Base-by-base conservation (phyloP, 2,888 invertebrate genomes). In the Eilema depressum region DNA sequence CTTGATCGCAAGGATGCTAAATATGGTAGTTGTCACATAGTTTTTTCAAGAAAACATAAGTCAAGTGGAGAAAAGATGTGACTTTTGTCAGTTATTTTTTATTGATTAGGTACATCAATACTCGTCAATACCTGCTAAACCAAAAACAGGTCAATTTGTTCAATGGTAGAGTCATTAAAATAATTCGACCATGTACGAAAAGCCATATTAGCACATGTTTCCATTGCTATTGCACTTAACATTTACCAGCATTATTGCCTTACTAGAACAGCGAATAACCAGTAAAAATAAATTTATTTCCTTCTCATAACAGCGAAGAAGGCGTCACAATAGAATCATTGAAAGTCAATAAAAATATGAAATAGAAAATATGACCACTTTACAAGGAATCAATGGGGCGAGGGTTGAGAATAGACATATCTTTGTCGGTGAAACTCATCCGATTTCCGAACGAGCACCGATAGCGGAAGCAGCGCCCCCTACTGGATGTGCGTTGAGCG, bases 401-500 rank as follows among this genome's bases (percentile, higher is more conserved):
- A 87, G 88, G 87, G 85, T 81, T 81, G 80, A 75, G 83, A 88
- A 86, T 89, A 89, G 90, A 91, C 86, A 87, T 89, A 91, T 91
- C 90, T 89, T 84, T 87, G 87, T 85, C 85, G 84, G 83, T 79
- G 83, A 82, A 87, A 84, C 86, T 90, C 91, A 90, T 90, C 91
- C 92, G 92, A 93, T 93, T 92, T 91, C 92, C 92, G 91, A 90
- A 90, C 89, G 89, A 84, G 87, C 84, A 83, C 91, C 89, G 89
- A 91, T 90, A 89, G 85, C 92, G 90, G 90, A 91, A 89, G 88
- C 88, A 85, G 87, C 86, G 86, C 88, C 90, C 90, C 91, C 90
- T 84, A 83, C 89, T 91, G 92, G 92, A 93, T 88, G 92, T 90
- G 93, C 93, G 92, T 88, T 89, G 92, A 93, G 92, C 94, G 94